Evolutionary conservation across 1,140 invertebrate genomes (phyloP), one percentile per base, ranked within the genome.

Genomic region (Oscheius sp.): DNA sequence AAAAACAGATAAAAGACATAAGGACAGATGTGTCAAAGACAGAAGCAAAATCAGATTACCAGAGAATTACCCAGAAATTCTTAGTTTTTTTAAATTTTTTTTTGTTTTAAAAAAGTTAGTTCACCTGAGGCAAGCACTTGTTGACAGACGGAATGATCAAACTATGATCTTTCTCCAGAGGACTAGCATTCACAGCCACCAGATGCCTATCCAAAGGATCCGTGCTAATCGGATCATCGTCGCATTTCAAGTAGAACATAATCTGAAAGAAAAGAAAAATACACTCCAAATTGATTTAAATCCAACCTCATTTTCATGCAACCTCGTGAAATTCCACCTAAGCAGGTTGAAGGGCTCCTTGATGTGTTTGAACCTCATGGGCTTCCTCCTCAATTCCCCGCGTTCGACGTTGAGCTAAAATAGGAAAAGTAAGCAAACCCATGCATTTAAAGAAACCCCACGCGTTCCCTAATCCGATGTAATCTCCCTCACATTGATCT

Each of bases 321-420:
- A 59, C 45, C 78, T 77, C 20, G 81, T 84, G 59, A 83, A 83
- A 71, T 83, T 83, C 74, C 75, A 83, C 49, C 81, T 69, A 20
- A 80, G 61, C 31, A 67, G 61, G 62, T 79, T 77, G 72, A 83
- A 83, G 4, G 82, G 78, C 38, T 83, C 81, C n/a, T 68, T 55
- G 66, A 83, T 78, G 28, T 63, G 73, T 36, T 66, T 62, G 45
- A 83, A 83, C 26, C 77, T 72, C 73, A 84, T 79, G 20, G 81
- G 82, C 55, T 84, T 84, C 20, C 81, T 49, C 42, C 81, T 58
- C 10, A 84, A 61, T 34, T 79, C 81, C 1, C 81, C 79, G 42
- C 81, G 55, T 59, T 83, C 82, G n/a, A 79, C 69, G 42, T 83
- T 83, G 32, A 83, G 52, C 82, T 83, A 59, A 42, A 82, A 68